Evolutionary conservation across 1,140 invertebrate species (phyloP).

Genomic region (Scylla paramamosain): DNA sequence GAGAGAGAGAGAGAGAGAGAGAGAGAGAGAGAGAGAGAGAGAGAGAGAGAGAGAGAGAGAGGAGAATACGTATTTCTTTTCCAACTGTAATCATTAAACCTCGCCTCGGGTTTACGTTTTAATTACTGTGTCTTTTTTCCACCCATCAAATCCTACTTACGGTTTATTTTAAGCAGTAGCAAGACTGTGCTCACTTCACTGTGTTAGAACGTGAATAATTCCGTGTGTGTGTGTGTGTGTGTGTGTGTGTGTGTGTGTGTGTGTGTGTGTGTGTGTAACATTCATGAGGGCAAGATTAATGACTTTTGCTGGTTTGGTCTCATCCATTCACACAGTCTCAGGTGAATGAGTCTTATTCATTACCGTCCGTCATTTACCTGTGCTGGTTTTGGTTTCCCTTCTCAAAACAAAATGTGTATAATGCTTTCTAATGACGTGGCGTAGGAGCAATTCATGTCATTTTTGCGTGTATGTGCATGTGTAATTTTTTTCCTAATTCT

Average conservation of each 20-base stretch:
- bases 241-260: background rate
- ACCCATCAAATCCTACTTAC: background rate
- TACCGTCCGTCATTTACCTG: background rate
- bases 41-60: too few species aligned
- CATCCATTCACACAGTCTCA: background rate
- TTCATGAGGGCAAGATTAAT: background rate
- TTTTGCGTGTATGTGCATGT: background rate
- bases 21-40: too few species aligned
- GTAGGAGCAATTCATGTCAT: background rate
- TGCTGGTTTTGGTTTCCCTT: background rate
- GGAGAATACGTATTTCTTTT: background rate
- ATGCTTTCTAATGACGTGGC: background rate
- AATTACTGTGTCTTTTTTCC: background rate
- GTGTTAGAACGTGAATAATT: background rate
- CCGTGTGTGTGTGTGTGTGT: background rate
- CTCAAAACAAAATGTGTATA: background rate
- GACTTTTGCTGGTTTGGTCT: background rate
- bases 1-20: too few species aligned
- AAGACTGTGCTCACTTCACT: background rate
- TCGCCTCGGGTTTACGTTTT: background rate
- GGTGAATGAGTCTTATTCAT: slow-evolving; percentile 15
- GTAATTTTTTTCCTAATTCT: background rate
- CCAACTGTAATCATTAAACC: background rate
- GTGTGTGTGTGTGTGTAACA: too few species aligned
- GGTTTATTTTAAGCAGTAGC: background rate